Percentiles rank a stretch among this genome's conserved stretches.
These are phyloP conservation scores for Pachyramphus minor DNA, from an alignment of 2,113 vertebrate genomes.

Conservation along the genomic window DNA sequence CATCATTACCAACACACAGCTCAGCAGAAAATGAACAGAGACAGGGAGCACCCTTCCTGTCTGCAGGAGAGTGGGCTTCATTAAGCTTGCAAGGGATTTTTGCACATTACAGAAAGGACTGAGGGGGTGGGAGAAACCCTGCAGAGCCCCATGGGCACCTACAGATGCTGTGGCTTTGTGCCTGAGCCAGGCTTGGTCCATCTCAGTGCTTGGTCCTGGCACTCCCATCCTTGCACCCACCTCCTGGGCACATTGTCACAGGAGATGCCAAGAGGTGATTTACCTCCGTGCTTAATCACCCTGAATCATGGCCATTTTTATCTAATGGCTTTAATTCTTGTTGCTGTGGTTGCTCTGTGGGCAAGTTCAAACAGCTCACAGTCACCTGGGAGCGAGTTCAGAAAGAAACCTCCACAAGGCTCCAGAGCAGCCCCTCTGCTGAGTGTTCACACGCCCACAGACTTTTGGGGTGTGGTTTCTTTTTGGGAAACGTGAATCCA, in stretches of 20 bases:
- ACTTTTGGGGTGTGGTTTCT: too few species aligned
- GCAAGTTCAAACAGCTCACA: slow-evolving; percentile 25
- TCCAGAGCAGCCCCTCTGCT: background rate
- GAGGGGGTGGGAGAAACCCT: background rate
- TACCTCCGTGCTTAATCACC: background rate
- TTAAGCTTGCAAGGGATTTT: background rate
- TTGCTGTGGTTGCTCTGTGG: slow-evolving; percentile 51
- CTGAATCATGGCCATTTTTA: slow-evolving; percentile 21
- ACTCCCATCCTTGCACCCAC: background rate
- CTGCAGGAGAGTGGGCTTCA: background rate
- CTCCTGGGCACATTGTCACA: background rate
- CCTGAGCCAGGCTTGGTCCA: background rate
- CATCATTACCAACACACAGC: background rate
- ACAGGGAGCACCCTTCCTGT: background rate
- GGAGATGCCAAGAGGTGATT: background rate
- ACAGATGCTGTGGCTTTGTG: background rate
- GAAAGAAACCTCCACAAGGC: background rate
- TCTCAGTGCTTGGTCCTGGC: background rate
- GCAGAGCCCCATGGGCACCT: background rate
- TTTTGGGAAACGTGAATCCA: background rate
- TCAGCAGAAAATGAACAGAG: background rate
- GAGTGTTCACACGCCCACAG: background rate
- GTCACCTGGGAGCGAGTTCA: slow-evolving; percentile 1
- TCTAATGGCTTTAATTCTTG: slow-evolving; percentile 50
- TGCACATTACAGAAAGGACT: background rate